Percentiles rank a stretch among this genome's conserved stretches.
Evolutionary conservation across 2,888 invertebrate genomes (phyloP).

Genomic region (Agrotis exclamationis): DNA sequence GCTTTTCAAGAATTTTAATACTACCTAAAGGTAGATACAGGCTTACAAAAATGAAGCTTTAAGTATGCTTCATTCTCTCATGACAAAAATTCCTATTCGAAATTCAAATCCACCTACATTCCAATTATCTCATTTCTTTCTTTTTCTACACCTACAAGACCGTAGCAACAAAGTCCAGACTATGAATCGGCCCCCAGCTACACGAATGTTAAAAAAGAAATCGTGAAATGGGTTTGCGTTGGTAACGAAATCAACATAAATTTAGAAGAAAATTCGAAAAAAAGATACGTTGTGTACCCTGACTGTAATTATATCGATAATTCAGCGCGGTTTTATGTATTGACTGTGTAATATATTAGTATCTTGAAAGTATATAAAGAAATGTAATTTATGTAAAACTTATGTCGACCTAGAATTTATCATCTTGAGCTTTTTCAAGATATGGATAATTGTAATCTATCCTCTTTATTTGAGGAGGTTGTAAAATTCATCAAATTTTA

Average conservation of each 20-base stretch:
- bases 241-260: constrained; percentile 89
- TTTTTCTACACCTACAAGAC: not conserved
- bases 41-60: no score
- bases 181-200: constrained; percentile 79
- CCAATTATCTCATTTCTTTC: no score
- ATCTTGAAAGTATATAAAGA: not conserved
- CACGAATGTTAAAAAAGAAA: constrained; percentile 88
- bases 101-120: not conserved
- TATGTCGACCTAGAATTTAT: no score
- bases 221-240: constrained; percentile 88
- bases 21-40: no score
- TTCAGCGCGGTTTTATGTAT: constrained; percentile 56
- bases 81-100: no score
- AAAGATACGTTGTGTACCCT: constrained; percentile 62
- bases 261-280: constrained; percentile 80
- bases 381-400: not conserved
- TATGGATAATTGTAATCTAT: no score
- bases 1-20: no score
- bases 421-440: not conserved
- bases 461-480: no score
- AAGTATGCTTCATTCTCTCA: no score
- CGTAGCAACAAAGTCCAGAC: constrained; percentile 49
- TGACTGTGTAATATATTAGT: constrained; percentile 25
- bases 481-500: no score
- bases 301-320: constrained; percentile 60